A percentile compares a stretch with the other conserved stretches of the same genome.
phyloP scores from a whole-genome alignment of 92 coral and sea anemone species.

The Umimayanthus kanabou region DNA sequence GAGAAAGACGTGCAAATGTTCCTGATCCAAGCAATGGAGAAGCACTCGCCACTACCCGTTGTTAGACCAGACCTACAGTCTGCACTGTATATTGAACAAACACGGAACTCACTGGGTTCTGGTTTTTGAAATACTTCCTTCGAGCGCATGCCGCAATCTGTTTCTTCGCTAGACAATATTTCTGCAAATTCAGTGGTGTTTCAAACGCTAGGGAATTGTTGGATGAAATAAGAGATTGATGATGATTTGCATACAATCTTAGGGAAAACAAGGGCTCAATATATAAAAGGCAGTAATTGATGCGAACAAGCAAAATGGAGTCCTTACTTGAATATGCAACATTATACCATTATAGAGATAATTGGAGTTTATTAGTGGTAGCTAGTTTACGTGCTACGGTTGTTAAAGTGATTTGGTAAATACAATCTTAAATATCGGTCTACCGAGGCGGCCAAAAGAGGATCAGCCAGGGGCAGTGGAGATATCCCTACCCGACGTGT shows the following conservation, averaged over 20 bases:
- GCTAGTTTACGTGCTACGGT: too few species aligned
- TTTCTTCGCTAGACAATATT: not conserved
- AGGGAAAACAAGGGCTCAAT: too few species aligned
- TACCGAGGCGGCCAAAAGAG: too few species aligned
- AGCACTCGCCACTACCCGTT: not conserved
- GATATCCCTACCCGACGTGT: too few species aligned
- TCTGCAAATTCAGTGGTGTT: not conserved
- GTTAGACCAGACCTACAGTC: not conserved
- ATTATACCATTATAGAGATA: too few species aligned
- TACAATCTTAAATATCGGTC: too few species aligned
- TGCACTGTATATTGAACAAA: not conserved
- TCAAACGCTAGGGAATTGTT: not conserved
- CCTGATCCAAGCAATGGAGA: not conserved
- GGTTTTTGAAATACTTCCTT: not conserved
- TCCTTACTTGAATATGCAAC: too few species aligned
- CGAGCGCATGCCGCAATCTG: not conserved
- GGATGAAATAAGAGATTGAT: not conserved
- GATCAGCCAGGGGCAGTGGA: too few species aligned
- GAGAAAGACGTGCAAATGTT: not conserved
- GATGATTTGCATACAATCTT: not conserved
- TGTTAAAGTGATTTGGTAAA: too few species aligned
- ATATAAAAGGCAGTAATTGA: too few species aligned
- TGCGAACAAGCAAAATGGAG: too few species aligned
- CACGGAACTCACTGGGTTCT: not conserved
- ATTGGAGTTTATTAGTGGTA: too few species aligned